phyloP scores from a whole-genome alignment of 2,888 invertebrate species.

The Clanis bilineata region DNA sequence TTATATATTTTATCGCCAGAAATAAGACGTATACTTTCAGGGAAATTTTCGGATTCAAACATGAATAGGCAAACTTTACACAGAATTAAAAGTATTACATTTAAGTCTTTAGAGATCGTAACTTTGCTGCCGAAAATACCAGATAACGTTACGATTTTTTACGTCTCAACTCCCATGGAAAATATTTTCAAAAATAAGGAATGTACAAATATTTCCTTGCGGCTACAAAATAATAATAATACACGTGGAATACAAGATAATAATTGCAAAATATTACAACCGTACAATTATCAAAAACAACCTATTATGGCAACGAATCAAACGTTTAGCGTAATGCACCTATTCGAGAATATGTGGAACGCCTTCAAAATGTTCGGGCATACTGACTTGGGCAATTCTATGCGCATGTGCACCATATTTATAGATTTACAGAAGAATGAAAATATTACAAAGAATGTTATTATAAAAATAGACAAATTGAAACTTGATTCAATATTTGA shows the following conservation, averaged over 20 bases:
- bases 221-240: neutral
- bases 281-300: neutral
- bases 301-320: neutral
- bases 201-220: neutral
- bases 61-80: neutral
- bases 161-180: neutral
- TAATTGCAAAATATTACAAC: neutral
- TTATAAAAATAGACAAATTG: neutral
- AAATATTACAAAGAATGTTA: neutral
- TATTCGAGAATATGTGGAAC: neutral
- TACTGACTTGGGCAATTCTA: neutral
- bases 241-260: neutral
- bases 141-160: neutral
- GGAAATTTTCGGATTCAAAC: neutral
- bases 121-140: neutral
- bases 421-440: neutral
- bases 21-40: neutral
- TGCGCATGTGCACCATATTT: neutral
- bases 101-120: neutral
- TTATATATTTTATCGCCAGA: neutral
- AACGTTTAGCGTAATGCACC: neutral
- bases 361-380: neutral
- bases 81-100: neutral
- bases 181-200: neutral
- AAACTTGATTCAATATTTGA: neutral